These are phyloP conservation scores for Acrocera orbiculus DNA, from an alignment of 2,888 invertebrate species.

Conservation along the genomic window DNA sequence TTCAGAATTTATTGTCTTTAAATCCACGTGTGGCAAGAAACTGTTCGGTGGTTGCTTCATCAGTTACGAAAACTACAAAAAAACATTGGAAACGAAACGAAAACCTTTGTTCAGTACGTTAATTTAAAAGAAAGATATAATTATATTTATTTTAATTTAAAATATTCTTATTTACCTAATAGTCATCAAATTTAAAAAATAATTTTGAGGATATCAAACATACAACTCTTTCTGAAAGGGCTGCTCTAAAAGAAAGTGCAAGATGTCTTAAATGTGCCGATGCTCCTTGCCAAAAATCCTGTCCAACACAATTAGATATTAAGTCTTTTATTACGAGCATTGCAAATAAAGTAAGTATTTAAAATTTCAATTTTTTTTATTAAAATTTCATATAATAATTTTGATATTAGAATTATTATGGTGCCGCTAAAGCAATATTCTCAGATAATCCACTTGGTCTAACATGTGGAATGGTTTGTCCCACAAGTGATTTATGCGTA, in stretches of 20 bases:
- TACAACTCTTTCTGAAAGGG: slow-evolving; percentile 90
- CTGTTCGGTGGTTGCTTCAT: slow-evolving; percentile 68
- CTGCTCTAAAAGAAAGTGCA: slow-evolving; percentile 75
- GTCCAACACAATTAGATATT: slow-evolving; percentile 93
- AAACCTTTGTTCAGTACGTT: too few relatives aligned
- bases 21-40: slow-evolving; percentile 69
- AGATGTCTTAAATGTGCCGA: slow-evolving; percentile 86
- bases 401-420: slow-evolving; percentile 93
- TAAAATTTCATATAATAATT: slow-evolving; percentile 12
- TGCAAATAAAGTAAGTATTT: slow-evolving; percentile 55
- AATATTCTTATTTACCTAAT: slow-evolving; percentile 12
- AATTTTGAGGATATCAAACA: slow-evolving; percentile 97
- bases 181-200: slow-evolving; percentile 52
- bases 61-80: slow-evolving; percentile 69
- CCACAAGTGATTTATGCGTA: slow-evolving; percentile 94
- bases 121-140: too few relatives aligned
- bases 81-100: slow-evolving; percentile 90
- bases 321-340: slow-evolving; percentile 95
- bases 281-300: slow-evolving; percentile 96
- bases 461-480: slow-evolving; percentile 97
- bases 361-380: too few relatives aligned
- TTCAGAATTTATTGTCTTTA: slow-evolving; percentile 66
- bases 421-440: slow-evolving; percentile 87
- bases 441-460: slow-evolving; percentile 94
- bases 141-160: too few relatives aligned